Base-by-base conservation (phyloP, 2,888 invertebrate species). In the Corbicula japonica region DNA sequence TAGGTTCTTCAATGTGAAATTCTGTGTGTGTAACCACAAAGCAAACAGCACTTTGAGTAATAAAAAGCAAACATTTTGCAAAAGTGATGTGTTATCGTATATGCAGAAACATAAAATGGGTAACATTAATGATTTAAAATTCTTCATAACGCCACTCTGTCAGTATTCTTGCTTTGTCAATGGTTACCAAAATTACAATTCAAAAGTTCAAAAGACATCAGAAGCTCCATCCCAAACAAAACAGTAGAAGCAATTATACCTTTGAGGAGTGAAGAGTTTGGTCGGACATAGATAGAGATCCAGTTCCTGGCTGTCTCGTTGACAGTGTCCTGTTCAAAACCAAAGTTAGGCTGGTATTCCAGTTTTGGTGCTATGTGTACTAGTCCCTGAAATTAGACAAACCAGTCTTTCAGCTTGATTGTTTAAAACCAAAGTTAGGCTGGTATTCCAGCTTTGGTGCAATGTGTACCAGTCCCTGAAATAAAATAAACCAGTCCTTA, bases 391-490 rank as follows among this genome's bases (percentile, higher is more conserved):
- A 61, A 62, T 8, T n/a, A 63, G 12, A 35, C 12, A 46, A 44
- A 28, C 41, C 2, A 10, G 50, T 50, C 21, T 50, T 50, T 21
- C 6, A 50, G n/a, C n/a, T n/a, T n/a, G n/a, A n/a, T n/a, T 89
- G 87, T 68, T 91, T 91, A 62, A 87, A 70, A 0, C 92, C 92
- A 76, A 83, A 85, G 23, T 63, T 70, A 6, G 87, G 71, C 81
- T 92, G 92, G 71, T 91, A 90, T 75, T 92, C 92, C 76, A 91
- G 75, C 81, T 92, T 92, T 0, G 90, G 86, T 2, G 82, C 41
- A 6, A 92, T 48, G 65, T 88, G 86, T 1, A 91, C 85, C 28
- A 81, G 78, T 18, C 81, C 77, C 80, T 80, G 60, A 2, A 61
- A 62, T 8, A n/a, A 63, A 12, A 35, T n/a, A 46, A 44, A 28